Base-by-base conservation (phyloP, 1,140 invertebrate species). In the Caerostris extrusa region DNA sequence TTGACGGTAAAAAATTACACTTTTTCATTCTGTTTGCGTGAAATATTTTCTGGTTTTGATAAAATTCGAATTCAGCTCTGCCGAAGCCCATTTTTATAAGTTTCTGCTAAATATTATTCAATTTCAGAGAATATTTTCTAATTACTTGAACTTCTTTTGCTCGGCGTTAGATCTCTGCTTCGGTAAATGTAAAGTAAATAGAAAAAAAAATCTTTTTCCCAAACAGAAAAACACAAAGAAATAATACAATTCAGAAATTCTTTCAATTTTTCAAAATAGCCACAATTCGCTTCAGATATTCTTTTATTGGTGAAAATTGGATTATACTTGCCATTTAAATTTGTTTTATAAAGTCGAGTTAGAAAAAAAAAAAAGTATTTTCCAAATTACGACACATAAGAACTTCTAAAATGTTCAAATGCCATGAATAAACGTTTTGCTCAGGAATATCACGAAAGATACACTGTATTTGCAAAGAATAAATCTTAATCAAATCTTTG, bases 91-190 rank as follows among this genome's bases (percentile, higher is more conserved):
- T 77, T 77, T 50, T 77, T 19, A 77, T 77, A 53, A 77, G 69
- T 77, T 77, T 77, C 10, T 77, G 17, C 67, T 34, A 8, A 53
- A 12, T 19, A 77, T 77, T 77, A 77, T 77, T 77, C 69, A 77
- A 77, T 77, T 50, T 50, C 69, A 50, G 17, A 50, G 7, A 77
- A 53, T 77, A 50, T 77, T 77, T 77, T 77, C 19, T 7, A 12
- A 53, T 77, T 77, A 77, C 69, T 77, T 77, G 19, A 50, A 34
- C 12, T 53, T 77, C 69, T 34, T 71, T 71, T 77, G 34, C 34
- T 34, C 10, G 8, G 50, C 34, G 69, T 12, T 10, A 10, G 34
- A 77, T 77, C 50, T 7, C 8, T 50, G 8, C 69, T 53, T 77
- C 50, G 34, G 12, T 77, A 53, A 50, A 77, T 77, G 50, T 50